Base-by-base conservation (phyloP, 2,113 vertebrate genomes). In the Trichomycterus rosablanca region DNA sequence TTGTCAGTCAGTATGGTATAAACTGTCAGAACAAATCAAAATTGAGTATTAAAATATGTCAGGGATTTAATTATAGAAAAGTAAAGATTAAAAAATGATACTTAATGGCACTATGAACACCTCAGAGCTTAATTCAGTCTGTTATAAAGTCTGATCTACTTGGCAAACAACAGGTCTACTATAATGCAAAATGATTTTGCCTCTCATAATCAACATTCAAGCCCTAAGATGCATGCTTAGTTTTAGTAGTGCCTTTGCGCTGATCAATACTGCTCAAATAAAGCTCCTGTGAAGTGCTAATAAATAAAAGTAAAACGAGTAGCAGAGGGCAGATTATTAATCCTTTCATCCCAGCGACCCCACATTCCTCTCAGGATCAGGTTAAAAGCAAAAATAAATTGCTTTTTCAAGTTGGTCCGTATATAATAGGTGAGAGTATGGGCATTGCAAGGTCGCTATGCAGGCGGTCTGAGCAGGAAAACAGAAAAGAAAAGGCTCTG, bases 311-410 rank as follows among this genome's bases (percentile, higher is more conserved):
- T 55, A 70, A 61, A 73, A 22, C 48, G 50, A 54, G 50, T 39
- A 58, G 56, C 57, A 70, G 55, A 58, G 58, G 22, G 49, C 63
- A 67, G 82, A 83, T 87, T 87, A 84, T 71, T 76, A 51, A 52
- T 66, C 48, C 79, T 86, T 87, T 86, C 78, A 84, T 83, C 78
- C 81, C 71, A 9, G 35, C 76, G 66, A 70, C 70, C 60, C 61
- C 74, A 73, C 87, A 89, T 88, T 87, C 82, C 73, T 81, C 67
- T 52, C 46, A 74, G 86, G 86, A 88, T 88, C 83, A 89, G 77
- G 74, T 57, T 67, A 55, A 78, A 81, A 81, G 81, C 78, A 68
- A 81, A 83, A 76, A 84, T 81, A 84, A 85, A 84, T 82, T 70
- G 72, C 73, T 80, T 64, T n/a, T 34, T 78, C 65, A 66, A 62